Percentiles rank a stretch among this genome's conserved stretches.
Evolutionary conservation across 2,888 invertebrate genomes (phyloP).

Genomic region (Hydrotaea cyrtoneurina): DNA sequence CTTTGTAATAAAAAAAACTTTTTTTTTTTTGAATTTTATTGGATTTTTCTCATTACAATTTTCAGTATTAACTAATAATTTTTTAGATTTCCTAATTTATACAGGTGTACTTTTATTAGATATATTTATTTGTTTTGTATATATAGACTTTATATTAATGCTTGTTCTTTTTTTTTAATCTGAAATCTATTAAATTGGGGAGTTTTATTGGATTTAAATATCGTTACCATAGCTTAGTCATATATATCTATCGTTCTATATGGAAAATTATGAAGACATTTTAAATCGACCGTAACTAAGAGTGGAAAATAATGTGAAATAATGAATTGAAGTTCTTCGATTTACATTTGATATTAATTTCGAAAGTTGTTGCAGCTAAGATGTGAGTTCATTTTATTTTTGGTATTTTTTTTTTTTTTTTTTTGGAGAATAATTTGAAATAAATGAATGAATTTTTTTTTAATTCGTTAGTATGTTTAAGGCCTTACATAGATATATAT

Average conservation of each 20-base stretch:
- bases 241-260: no score
- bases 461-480: constrained; percentile 42
- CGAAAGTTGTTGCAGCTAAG: background rate
- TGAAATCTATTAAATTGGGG: constrained; percentile 36
- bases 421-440: background rate
- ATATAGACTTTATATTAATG: constrained; percentile 22
- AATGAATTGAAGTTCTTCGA: background rate
- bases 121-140: constrained; percentile 35
- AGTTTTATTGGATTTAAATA: background rate
- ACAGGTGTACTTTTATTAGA: constrained; percentile 44
- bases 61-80: constrained; percentile 61
- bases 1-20: background rate
- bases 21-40: constrained; percentile 47
- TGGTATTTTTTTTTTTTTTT: constrained; percentile 16
- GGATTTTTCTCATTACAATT: constrained; percentile 29
- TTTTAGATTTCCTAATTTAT: constrained; percentile 61
- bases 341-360: background rate
- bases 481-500: constrained; percentile 39
- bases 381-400: no score
- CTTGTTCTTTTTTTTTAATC: background rate
- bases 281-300: no score
- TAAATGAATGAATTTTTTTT: background rate
- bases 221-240: constrained; percentile 7
- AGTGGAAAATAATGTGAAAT: background rate
- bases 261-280: no score